These are phyloP conservation scores for Eristalis tenax DNA, from an alignment of 2,888 invertebrate species.

Conservation along the genomic window DNA sequence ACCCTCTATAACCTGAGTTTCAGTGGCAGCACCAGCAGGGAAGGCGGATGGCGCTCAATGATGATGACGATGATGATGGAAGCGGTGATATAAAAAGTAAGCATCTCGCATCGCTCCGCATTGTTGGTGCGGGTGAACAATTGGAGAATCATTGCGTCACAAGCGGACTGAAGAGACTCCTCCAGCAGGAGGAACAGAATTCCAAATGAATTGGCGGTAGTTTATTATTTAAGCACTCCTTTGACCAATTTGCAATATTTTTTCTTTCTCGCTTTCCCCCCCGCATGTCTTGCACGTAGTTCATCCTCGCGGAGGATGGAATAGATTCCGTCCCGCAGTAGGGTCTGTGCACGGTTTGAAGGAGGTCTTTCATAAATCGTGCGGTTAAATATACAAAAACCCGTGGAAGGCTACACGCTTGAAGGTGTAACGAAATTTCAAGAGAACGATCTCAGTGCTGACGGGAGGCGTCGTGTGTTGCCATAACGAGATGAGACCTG, in stretches of 20 bases:
- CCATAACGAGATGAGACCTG: background rate
- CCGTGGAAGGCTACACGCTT: background rate
- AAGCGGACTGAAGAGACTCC: background rate
- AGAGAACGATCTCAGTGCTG: background rate
- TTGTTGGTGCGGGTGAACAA: constrained; percentile 26
- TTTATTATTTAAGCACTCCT: constrained; percentile 28
- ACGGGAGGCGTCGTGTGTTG: background rate
- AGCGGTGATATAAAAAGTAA: constrained; percentile 11
- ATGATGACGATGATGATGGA: constrained; percentile 24
- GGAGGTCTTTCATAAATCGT: background rate
- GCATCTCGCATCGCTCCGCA: constrained; percentile 4
- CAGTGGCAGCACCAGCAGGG: background rate
- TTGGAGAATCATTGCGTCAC: constrained; percentile 25
- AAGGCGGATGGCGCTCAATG: background rate
- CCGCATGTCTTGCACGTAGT: background rate
- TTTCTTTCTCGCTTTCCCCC: background rate
- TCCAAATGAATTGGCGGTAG: constrained; percentile 24
- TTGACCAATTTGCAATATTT: constrained; percentile 20
- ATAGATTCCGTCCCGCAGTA: background rate
- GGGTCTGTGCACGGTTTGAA: background rate
- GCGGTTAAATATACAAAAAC: background rate
- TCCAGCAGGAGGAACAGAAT: background rate
- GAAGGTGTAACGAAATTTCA: background rate
- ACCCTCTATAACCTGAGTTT: background rate
- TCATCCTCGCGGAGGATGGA: background rate